Base-by-base conservation (phyloP, 2,797 vertebrate species). In the Bovichtus variegatus region DNA sequence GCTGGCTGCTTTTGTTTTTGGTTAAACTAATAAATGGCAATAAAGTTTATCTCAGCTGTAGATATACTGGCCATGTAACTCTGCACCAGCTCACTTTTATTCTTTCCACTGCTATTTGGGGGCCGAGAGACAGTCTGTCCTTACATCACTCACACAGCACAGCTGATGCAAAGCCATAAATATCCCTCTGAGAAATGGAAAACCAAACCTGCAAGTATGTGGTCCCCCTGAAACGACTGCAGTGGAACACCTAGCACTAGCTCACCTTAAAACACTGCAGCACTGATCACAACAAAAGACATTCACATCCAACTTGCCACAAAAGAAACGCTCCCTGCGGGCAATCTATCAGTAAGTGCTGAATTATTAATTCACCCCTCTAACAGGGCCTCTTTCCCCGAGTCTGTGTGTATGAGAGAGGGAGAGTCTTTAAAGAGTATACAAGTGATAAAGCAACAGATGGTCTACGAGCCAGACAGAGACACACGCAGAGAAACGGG, bases 101-200 rank as follows among this genome's bases (percentile, higher is more conserved):
- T 88, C 90, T 93, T 92, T 92, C 90, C 87, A 83, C 54, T 66
- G 90, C 92, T 93, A 94, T 93, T 92, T 92, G 90, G 87, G 83
- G 87, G 80, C 78, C 38, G 57, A 79, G 87, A 91, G 83, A 83
- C 87, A 81, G 88, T 82, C 88, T 93, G 90, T 87, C 91, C 89
- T 93, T 89, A 91, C 92, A 90, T 93, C 90, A 92, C 83, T 92
- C 90, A 75, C 87, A 81, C 80, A 57, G 90, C 90, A 89, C 93
- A 94, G 91, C 91, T 92, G 91, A 94, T 93, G 90, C 85, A 88
- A 91, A 71, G 84, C 95, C 94, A 94, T 93, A 95, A 95, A 95
- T 95, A 95, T 91, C 90, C 85, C 90, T 83, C 88, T 78, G 89
- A 91, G 91, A 93, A 92, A 93, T 85, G 75, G 90, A 92, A 91